These are phyloP conservation scores for Fringilla coelebs DNA, from an alignment of 2,797 vertebrate genomes.

Conservation along the genomic window DNA sequence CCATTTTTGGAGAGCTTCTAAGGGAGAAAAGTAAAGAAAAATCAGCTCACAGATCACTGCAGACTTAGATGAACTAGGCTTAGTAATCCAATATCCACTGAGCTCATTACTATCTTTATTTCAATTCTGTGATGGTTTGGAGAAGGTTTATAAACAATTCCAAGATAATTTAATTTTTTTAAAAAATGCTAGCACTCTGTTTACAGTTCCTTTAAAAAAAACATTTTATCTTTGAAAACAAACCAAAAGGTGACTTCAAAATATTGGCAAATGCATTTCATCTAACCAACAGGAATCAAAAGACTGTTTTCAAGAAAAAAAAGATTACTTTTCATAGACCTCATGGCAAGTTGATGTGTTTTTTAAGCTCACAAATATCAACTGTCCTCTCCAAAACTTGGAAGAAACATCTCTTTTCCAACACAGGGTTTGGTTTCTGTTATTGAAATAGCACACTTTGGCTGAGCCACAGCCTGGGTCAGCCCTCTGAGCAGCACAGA, in stretches of 20 bases:
- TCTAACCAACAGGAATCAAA: background rate
- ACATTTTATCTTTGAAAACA: background rate
- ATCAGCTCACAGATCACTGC: background rate
- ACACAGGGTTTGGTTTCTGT: background rate
- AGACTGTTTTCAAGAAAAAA: constrained; percentile 9
- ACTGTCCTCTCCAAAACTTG: background rate
- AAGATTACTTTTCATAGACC: background rate
- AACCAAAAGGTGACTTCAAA: constrained; percentile 1
- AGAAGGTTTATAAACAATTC: constrained; percentile 3
- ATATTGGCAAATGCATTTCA: background rate
- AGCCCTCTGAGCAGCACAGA: background rate
- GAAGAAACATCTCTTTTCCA: constrained; percentile 15
- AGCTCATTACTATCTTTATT: background rate
- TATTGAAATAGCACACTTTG: background rate
- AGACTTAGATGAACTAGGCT: background rate
- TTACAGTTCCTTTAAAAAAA: background rate
- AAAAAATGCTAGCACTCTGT: background rate
- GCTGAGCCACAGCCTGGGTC: background rate
- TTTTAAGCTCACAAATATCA: constrained; percentile 10
- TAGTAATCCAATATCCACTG: background rate
- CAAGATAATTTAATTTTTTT: constrained; percentile 1
- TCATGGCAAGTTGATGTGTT: background rate
- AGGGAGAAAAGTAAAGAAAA: background rate
- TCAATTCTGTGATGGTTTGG: background rate
- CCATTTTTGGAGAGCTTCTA: background rate